Evolutionary conservation across 2,113 vertebrate species (phyloP).

Genomic region (Glaucomys volans): DNA sequence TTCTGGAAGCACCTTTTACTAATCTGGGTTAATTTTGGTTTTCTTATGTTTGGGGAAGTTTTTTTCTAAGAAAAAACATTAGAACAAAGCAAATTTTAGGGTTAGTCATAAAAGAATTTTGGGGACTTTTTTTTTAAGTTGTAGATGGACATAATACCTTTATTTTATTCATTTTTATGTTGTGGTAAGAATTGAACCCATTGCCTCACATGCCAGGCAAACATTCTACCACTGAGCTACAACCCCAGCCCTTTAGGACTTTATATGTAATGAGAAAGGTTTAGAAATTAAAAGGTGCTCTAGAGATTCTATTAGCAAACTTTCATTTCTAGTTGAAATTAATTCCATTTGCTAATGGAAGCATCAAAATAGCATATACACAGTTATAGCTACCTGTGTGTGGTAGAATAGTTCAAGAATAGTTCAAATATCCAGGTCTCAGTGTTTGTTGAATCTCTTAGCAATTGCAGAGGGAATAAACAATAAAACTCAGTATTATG

Average conservation of each 20-base stretch:
- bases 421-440: background rate
- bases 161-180: no score
- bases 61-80: slow-evolving; percentile 17
- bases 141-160: no score
- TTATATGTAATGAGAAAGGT: slow-evolving; percentile 19
- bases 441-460: background rate
- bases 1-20: slow-evolving; percentile 5
- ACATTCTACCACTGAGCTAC: no score
- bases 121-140: background rate
- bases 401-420: no score
- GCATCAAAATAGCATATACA: background rate
- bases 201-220: no score
- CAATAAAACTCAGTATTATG: background rate
- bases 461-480: background rate
- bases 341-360: slow-evolving; percentile 1
- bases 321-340: slow-evolving; percentile 30
- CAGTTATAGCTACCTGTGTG: background rate
- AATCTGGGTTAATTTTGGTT: slow-evolving; percentile 13
- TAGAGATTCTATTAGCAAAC: background rate
- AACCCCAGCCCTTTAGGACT: background rate
- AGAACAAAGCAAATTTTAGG: slow-evolving; percentile 21
- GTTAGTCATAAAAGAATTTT: background rate
- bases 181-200: no score
- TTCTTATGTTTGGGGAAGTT: background rate
- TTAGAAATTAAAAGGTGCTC: background rate